Conservation (phyloP, 2,113 vertebrate genomes). For the Rhodinocichla rosea region DNA sequence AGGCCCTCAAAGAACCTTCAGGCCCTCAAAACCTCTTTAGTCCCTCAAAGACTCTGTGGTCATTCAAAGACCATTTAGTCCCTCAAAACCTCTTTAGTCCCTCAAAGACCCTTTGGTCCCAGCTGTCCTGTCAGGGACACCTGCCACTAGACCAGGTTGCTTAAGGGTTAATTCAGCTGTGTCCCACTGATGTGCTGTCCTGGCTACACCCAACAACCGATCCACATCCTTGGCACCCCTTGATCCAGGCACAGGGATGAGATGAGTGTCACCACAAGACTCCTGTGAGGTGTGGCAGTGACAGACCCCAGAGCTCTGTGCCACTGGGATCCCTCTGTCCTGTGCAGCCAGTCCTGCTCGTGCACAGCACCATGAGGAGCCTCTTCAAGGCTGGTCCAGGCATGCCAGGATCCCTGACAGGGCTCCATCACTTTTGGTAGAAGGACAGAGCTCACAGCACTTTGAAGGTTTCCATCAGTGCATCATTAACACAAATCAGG, state of each 20-base stretch:
- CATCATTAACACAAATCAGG: slow-evolving; percentile 18
- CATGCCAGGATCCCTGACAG: not conserved
- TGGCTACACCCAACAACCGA: not conserved
- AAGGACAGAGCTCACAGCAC: not conserved
- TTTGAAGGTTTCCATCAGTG: not conserved
- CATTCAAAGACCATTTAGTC: not conserved
- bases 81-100: not conserved
- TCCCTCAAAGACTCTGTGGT: not conserved
- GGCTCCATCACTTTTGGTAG: fast-evolving
- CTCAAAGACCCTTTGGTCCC: not conserved
- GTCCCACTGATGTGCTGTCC: not conserved
- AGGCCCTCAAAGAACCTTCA: not conserved
- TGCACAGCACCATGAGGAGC: too few relatives aligned
- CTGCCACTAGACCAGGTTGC: fast-evolving
- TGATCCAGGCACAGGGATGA: fast-evolving
- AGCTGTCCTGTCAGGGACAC: not conserved
- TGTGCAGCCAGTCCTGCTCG: not conserved
- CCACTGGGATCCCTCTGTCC: not conserved
- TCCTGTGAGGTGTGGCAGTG: fast-evolving
- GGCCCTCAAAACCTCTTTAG: too few relatives aligned
- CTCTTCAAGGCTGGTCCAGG: not conserved
- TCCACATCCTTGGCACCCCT: not conserved
- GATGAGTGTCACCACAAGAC: fast-evolving
- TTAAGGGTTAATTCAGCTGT: not conserved
- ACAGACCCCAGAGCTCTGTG: not conserved